Evolutionary conservation across 2,888 invertebrate genomes (phyloP), one percentile per base, ranked within the genome.

Genomic region (Heliconius erato): DNA sequence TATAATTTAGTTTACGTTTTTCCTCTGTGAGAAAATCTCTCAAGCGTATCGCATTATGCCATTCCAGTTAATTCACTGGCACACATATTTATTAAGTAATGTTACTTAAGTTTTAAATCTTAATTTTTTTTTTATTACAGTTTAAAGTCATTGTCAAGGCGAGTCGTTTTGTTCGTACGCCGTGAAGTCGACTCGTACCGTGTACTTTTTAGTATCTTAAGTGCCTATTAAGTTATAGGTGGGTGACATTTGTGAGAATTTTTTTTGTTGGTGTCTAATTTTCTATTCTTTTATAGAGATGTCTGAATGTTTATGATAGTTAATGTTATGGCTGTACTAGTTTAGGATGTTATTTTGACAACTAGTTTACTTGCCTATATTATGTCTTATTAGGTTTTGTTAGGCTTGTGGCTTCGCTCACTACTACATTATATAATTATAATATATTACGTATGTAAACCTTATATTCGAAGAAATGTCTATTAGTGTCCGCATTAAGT

Each of bases 21-120:
- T 74, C 67, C 79, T 85, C 87, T 92, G 93, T 94, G 94, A 91
- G 94, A 94, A 91, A 90, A 89, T 87, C 87, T 87, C 86, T 90
- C 88, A 88, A 90, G 88, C 91, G 89, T 90, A 89, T 90, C 85
- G 85, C 81, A 84, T 85, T 86, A 83, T 83, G 83, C 85, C 85
- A 85, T 86, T 85, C 84, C 79, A 77, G 69, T 84, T 76, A 85
- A 85, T 87, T 87, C 84, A 84, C 83, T 85, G 83, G 85, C 85
- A 86, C 79, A 83, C 74, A 83, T 85, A 85, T 85, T 85, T 85
- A 87, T 88, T 88, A 86, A 85, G 85, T 84, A 85, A 85, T 85
- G 85, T 78, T 82, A 84, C 80, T 81, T 84, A 83, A 59, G 63
- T 63, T 63, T n/a, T 12, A 84, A 80, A 81, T 87, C 84, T 85